phyloP scores from a whole-genome alignment of 53 echinoderm and acorn worm genomes.

The Holothuria scabra region DNA sequence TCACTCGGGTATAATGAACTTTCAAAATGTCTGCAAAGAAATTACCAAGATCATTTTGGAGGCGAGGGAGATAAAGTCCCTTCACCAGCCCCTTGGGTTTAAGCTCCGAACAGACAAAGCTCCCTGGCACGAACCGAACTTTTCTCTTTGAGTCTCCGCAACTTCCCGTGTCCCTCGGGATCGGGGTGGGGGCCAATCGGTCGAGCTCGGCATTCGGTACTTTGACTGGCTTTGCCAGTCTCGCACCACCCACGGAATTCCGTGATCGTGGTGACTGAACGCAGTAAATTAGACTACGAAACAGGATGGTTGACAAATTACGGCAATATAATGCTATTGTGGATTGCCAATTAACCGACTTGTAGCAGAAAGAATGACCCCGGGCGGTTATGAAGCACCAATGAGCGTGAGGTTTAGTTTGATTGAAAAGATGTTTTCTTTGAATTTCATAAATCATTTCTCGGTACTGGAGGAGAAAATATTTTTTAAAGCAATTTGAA shows the following conservation, averaged over 20 bases:
- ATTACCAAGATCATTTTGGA: too few species aligned
- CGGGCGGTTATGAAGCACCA: constrained; percentile 16
- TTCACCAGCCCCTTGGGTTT: neutral
- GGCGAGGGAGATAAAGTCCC: too few species aligned
- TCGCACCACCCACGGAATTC: constrained; percentile 38
- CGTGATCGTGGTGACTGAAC: constrained; percentile 28
- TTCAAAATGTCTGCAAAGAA: too few species aligned
- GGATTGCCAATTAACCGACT: constrained; percentile 46
- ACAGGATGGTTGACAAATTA: constrained; percentile 44
- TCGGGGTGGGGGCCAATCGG: constrained; percentile 27
- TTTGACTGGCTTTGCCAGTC: neutral
- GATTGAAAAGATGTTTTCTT: constrained; percentile 45
- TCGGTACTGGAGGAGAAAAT: too few species aligned
- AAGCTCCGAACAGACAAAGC: constrained; percentile 16
- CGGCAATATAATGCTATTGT: constrained; percentile 26
- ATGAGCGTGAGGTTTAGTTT: neutral
- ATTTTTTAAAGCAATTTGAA: too few species aligned
- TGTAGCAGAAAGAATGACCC: constrained; percentile 47
- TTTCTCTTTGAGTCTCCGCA: neutral
- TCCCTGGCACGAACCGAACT: neutral
- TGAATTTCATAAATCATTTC: constrained; percentile 24
- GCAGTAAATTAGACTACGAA: constrained; percentile 30
- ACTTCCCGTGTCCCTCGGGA: constrained; percentile 20
- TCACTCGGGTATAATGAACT: too few species aligned
- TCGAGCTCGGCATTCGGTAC: constrained; percentile 8